These are phyloP conservation scores for Phylloscopus collybita DNA, from an alignment of 2,797 vertebrate genomes.

Conservation along the genomic window DNA sequence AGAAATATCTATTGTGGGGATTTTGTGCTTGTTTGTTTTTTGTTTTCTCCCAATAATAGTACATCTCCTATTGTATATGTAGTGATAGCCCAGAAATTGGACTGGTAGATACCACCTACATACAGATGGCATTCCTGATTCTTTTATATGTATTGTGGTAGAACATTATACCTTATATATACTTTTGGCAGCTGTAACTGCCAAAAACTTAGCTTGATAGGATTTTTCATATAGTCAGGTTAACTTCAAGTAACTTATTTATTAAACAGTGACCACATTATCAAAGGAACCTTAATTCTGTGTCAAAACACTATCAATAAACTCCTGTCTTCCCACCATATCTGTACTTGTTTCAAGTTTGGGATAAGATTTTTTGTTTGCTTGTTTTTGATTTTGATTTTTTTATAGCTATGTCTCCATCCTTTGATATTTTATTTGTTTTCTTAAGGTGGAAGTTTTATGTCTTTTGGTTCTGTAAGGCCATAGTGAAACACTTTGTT, in stretches of 20 bases:
- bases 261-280: neutral
- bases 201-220: neutral
- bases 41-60: neutral
- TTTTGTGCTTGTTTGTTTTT: neutral
- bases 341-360: neutral
- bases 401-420: neutral
- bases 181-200: neutral
- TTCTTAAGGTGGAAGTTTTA: neutral
- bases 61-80: neutral
- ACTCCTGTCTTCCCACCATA: neutral
- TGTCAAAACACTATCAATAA: neutral
- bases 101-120: neutral
- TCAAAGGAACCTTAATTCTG: neutral
- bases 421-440: neutral
- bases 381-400: neutral
- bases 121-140: neutral
- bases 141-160: neutral
- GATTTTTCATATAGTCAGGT: neutral
- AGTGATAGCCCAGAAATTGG: neutral
- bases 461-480: neutral
- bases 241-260: neutral
- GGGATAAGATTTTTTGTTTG: neutral
- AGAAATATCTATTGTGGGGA: neutral
- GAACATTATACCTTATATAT: rapidly evolving
- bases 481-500: neutral